Conservation (phyloP, 2,113 vertebrate genomes). For the Phyllostomus discolor region DNA sequence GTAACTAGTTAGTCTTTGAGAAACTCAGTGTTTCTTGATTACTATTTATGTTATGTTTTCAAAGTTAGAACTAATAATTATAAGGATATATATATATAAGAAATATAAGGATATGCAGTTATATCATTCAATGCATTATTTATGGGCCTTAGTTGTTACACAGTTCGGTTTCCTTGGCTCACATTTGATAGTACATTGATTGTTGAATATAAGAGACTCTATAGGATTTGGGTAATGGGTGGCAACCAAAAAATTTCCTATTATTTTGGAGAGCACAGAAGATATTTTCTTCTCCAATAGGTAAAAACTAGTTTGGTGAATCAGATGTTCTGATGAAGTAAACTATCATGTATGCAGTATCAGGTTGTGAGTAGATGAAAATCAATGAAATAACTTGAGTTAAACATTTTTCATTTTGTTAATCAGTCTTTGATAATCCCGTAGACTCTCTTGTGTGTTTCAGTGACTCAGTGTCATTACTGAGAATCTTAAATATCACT, state of each 20-base stretch:
- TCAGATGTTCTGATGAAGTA: neutral
- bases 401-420: neutral
- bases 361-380: neutral
- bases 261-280: neutral
- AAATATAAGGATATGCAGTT: neutral
- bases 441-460: neutral
- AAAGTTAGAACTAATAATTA: neutral
- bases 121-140: neutral
- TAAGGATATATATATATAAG: too few species aligned
- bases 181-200: neutral
- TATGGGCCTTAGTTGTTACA: neutral
- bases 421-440: neutral
- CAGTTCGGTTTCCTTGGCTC: neutral
- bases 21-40: neutral
- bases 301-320: neutral
- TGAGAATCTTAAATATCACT: neutral
- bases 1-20: neutral
- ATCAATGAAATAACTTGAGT: neutral
- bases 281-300: neutral
- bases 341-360: neutral
- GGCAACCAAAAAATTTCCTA: neutral
- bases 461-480: neutral
- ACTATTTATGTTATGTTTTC: slow-evolving; percentile 5
- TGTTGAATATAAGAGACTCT: neutral
- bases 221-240: neutral